Conservation (phyloP, 2,113 vertebrate species). For the Excalfactoria chinensis region DNA sequence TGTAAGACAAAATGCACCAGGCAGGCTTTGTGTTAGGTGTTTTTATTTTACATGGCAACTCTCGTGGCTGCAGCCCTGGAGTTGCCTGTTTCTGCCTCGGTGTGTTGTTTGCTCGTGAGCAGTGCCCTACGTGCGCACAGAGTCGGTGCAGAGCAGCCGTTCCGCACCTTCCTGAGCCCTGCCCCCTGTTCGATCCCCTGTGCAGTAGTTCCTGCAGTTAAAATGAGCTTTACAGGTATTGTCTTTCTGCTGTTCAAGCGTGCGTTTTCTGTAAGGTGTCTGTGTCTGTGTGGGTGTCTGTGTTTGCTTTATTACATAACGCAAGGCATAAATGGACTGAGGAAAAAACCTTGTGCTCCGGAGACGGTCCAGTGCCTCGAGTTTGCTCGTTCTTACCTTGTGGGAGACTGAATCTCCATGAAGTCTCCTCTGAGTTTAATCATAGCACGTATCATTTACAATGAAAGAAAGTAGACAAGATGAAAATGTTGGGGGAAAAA, state of each 20-base stretch:
- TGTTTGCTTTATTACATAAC: conserved; percentile 12
- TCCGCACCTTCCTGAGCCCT: conserved; percentile 13
- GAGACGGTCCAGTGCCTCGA: background rate
- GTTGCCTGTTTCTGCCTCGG: background rate
- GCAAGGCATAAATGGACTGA: background rate
- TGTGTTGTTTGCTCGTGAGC: conserved; percentile 35
- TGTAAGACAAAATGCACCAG: background rate
- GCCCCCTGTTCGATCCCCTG: background rate
- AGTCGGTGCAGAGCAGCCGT: conserved; percentile 11
- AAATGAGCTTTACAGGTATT: conserved; percentile 50
- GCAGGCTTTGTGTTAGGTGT: background rate
- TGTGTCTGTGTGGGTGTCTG: background rate
- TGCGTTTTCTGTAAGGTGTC: conserved; percentile 2
- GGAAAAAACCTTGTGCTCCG: background rate
- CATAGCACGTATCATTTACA: background rate
- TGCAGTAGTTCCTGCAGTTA: conserved; percentile 40
- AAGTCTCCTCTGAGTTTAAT: conserved; percentile 32
- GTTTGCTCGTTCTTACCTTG: conserved; percentile 28
- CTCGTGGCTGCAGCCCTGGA: background rate
- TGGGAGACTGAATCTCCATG: conserved; percentile 7
- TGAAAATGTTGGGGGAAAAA: background rate
- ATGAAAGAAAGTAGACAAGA: background rate
- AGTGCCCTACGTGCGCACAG: background rate
- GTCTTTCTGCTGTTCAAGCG: conserved; percentile 16
- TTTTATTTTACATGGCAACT: conserved; percentile 36